These are phyloP conservation scores for Tadarida brasiliensis DNA, from an alignment of 2,797 vertebrate genomes.

Conservation along the genomic window DNA sequence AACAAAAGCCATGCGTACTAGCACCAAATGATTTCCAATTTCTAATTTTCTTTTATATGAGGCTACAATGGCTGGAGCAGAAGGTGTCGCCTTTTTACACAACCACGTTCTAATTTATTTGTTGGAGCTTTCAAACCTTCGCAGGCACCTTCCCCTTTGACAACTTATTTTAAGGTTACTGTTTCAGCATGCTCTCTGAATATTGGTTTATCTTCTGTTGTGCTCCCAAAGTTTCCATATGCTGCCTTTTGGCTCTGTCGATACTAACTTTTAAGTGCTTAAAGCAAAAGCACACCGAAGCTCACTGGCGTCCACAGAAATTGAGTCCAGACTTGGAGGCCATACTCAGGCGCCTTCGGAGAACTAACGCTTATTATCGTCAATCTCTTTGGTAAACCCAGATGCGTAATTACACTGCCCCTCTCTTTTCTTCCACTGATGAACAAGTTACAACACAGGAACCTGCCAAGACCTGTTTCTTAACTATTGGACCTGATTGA, in stretches of 20 bases:
- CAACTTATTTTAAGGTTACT: slow-evolving; percentile 62
- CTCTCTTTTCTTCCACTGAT: background rate
- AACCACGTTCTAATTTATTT: slow-evolving; percentile 44
- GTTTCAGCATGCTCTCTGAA: slow-evolving; percentile 58
- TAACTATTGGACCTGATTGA: background rate
- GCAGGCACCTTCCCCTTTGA: slow-evolving; percentile 46
- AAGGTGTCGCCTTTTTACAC: slow-evolving; percentile 60
- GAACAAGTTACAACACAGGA: background rate
- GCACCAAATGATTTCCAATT: slow-evolving; percentile 57
- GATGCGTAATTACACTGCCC: background rate
- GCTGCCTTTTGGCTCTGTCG: slow-evolving; percentile 59
- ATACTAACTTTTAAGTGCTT: slow-evolving; percentile 47
- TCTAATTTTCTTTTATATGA: slow-evolving; percentile 65
- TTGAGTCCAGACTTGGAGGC: slow-evolving; percentile 51
- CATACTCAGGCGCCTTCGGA: background rate
- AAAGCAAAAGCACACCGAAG: slow-evolving; percentile 57
- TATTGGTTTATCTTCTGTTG: slow-evolving; percentile 60
- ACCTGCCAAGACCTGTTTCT: slow-evolving; percentile 20
- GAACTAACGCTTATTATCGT: background rate
- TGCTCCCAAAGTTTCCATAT: slow-evolving; percentile 48
- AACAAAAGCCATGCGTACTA: slow-evolving; percentile 56
- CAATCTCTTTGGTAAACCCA: slow-evolving; percentile 38
- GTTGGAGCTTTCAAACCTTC: slow-evolving; percentile 57
- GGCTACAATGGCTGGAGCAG: slow-evolving; percentile 23
- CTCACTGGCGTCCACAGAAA: slow-evolving; percentile 62